A percentile compares a stretch with the other conserved stretches of the same genome.
These are phyloP conservation scores for Dasypogon diadema DNA, from an alignment of 2,888 invertebrate species.

Conservation along the genomic window DNA sequence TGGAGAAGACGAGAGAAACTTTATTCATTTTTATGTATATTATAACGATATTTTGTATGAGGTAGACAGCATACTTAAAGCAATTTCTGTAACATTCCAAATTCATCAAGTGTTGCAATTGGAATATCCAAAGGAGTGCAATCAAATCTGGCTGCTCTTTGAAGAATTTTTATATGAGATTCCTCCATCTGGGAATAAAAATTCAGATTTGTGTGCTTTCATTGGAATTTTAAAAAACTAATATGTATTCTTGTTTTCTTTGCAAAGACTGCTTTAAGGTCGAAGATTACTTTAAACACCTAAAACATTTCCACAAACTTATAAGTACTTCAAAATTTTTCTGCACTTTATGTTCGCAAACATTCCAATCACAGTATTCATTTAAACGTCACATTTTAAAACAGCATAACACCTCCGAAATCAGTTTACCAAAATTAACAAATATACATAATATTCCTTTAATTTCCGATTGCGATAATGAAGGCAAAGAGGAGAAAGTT, in stretches of 20 bases:
- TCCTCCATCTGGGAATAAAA: neutral
- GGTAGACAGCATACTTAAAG: neutral
- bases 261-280: neutral
- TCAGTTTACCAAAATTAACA: neutral
- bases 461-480: neutral
- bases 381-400: neutral
- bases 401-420: neutral
- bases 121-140: slow-evolving; percentile 10
- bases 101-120: neutral
- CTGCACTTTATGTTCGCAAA: neutral
- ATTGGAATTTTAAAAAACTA: neutral
- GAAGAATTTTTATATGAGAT: slow-evolving; percentile 9
- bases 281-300: neutral
- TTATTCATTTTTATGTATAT: neutral
- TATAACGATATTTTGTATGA: slow-evolving; percentile 19
- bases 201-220: neutral
- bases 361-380: neutral
- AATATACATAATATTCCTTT: neutral
- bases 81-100: slow-evolving; percentile 2
- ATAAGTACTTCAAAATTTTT: neutral
- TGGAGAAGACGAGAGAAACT: neutral
- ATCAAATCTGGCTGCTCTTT: neutral
- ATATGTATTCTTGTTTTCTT: slow-evolving; percentile 2
- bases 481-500: neutral
- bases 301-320: neutral